Evolutionary conservation across 1,140 invertebrate genomes (phyloP).

Genomic region (Araneus ventricosus): DNA sequence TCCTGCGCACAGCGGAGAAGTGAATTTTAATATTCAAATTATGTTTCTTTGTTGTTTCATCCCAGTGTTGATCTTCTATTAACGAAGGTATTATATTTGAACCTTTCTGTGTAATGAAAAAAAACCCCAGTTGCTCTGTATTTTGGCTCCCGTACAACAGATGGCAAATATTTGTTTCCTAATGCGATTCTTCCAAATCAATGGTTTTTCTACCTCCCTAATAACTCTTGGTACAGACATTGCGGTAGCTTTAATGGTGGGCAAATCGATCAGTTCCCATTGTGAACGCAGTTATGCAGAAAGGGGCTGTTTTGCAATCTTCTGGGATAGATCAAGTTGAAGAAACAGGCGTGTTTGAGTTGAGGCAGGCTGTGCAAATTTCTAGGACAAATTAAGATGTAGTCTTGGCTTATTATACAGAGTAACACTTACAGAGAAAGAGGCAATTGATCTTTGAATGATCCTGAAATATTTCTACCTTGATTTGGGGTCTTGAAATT

Average conservation of each 20-base stretch:
- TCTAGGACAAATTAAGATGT: too few species aligned
- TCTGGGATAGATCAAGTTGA: too few species aligned
- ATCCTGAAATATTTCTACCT: too few species aligned
- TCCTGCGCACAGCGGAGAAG: neutral
- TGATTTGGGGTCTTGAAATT: too few species aligned
- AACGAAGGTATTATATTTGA: neutral
- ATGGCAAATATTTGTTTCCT: slow-evolving; percentile 33
- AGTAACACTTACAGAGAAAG: too few species aligned
- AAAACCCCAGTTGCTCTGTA: too few species aligned
- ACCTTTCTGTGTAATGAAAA: too few species aligned
- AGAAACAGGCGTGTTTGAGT: too few species aligned
- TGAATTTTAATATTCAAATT: neutral
- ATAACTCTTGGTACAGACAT: slow-evolving; percentile 26
- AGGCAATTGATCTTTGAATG: too few species aligned
- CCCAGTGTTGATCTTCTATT: neutral
- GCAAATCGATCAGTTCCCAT: slow-evolving; percentile 11
- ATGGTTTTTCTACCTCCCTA: neutral
- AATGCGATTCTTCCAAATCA: slow-evolving; percentile 18
- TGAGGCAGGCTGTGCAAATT: too few species aligned
- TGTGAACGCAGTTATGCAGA: neutral
- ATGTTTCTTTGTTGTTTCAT: neutral
- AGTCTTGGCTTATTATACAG: too few species aligned
- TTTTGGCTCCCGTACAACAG: neutral
- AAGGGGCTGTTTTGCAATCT: neutral
- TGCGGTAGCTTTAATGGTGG: slow-evolving; percentile 6